Evolutionary conservation across 2,888 invertebrate species (phyloP), one percentile per base, ranked within the genome.

Genomic region (Helobdella robusta): DNA sequence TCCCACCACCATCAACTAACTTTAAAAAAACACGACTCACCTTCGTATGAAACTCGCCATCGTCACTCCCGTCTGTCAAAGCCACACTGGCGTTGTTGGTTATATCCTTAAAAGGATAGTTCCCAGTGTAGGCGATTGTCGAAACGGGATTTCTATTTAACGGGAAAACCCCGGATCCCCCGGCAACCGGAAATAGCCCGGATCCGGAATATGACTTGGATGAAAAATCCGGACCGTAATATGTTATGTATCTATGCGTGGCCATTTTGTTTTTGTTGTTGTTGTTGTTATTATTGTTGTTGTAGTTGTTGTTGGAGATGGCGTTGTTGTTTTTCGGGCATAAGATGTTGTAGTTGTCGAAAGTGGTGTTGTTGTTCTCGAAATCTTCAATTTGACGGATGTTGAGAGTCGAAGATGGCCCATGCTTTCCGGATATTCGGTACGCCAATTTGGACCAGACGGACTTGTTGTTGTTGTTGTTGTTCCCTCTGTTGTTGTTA

Each of bases 321-420:
- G n/a, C n/a, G n/a, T n/a, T n/a, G n/a, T n/a, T n/a, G n/a, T n/a
- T n/a, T n/a, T n/a, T n/a, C n/a, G n/a, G n/a, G n/a, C n/a, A n/a
- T n/a, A n/a, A n/a, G n/a, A n/a, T n/a, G n/a, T n/a, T n/a, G n/a
- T n/a, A n/a, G n/a, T n/a, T n/a, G n/a, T n/a, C n/a, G n/a, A n/a
- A n/a, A n/a, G n/a, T n/a, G n/a, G n/a, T n/a, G 52, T 63, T 63
- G 50, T 63, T 63, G 25, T 63, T 63, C 35, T 63, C 63, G 34
- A 63, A 25, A 28, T 63, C 63, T 34, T 63, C 63, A 34, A 56
- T 50, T 52, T 63, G 63, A 5, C 59, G 4, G 23, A 35, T 25
- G 59, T 59, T 59, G 20, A 63, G 50, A n/a, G n/a, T n/a, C n/a
- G n/a, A n/a, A n/a, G 34, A 11, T n/a, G 35, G 50, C 34, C 48